Percentiles rank a stretch among this genome's conserved stretches.
Evolutionary conservation across 2,888 invertebrate species (phyloP).

Genomic region (Prosapia bicincta): DNA sequence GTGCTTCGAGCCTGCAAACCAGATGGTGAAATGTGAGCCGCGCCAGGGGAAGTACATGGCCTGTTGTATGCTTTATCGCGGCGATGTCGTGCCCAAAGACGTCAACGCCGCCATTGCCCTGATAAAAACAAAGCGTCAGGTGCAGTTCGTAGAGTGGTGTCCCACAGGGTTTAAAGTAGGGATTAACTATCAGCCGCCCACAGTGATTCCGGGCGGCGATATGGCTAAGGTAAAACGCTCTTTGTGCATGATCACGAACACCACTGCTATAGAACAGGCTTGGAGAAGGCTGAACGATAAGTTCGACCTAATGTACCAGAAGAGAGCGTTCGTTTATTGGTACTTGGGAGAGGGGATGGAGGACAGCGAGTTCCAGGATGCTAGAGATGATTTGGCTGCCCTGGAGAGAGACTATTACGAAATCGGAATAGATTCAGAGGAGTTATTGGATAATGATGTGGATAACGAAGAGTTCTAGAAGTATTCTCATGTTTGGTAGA

Average conservation of each 20-base stretch:
- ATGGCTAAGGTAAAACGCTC: not conserved
- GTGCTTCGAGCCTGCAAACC: slow-evolving; percentile 69
- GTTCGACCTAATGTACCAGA: not conserved
- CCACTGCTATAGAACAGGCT: not conserved
- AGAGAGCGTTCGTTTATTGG: not conserved
- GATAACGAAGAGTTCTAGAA: not conserved
- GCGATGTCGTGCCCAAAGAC: slow-evolving; percentile 56
- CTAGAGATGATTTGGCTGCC: not conserved
- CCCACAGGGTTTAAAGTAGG: slow-evolving; percentile 70
- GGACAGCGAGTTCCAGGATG: not conserved
- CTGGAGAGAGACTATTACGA: not conserved
- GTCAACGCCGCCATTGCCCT: slow-evolving; percentile 79
- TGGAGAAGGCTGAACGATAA: not conserved
- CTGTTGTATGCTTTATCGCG: slow-evolving; percentile 69
- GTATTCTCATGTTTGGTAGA: too few relatives aligned
- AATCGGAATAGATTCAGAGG: not conserved
- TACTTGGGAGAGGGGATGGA: not conserved
- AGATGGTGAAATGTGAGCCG: not conserved
- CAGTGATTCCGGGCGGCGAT: not conserved
- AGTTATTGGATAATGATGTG: too few relatives aligned
- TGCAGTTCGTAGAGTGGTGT: slow-evolving; percentile 91
- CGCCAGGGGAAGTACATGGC: slow-evolving; percentile 43
- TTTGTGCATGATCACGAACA: not conserved
- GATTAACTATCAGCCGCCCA: slow-evolving; percentile 43
- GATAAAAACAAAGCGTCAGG: slow-evolving; percentile 70